Evolutionary conservation across 2,888 invertebrate species (phyloP).

Genomic region (Tachystola acroxantha): DNA sequence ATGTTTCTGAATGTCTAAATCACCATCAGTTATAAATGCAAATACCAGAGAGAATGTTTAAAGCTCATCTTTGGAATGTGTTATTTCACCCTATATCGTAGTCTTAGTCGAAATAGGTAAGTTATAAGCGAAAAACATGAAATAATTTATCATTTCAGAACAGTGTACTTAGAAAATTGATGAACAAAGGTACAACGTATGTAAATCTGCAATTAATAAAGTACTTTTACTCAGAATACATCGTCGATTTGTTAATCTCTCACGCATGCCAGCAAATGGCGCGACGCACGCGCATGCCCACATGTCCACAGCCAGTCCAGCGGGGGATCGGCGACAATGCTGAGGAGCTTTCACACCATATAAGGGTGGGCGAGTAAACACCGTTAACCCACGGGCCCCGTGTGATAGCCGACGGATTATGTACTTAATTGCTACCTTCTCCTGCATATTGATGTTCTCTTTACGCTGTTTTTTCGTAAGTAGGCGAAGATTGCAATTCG

Average conservation of each 20-base stretch:
- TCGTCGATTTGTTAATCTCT: constrained; percentile 21
- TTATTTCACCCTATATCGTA: too few relatives aligned
- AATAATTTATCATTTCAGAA: too few relatives aligned
- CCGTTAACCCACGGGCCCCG: constrained; percentile 53
- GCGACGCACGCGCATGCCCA: constrained; percentile 32
- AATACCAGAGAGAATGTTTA: too few relatives aligned
- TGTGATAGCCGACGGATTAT: constrained; percentile 63
- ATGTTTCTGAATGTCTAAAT: too few relatives aligned
- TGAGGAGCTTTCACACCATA: constrained; percentile 72
- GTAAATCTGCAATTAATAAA: too few relatives aligned
- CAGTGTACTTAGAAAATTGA: too few relatives aligned
- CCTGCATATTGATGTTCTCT: constrained; percentile 43
- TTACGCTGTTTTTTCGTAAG: constrained; percentile 25
- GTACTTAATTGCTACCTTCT: constrained; percentile 62
- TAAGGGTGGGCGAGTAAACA: constrained; percentile 66
- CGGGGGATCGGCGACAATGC: constrained; percentile 64
- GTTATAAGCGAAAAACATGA: too few relatives aligned
- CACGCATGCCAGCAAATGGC: constrained; percentile 29
- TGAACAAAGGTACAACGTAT: too few relatives aligned
- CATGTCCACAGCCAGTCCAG: constrained; percentile 45
- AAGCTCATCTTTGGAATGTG: too few relatives aligned
- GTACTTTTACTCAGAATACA: too few relatives aligned
- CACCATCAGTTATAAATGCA: too few relatives aligned
- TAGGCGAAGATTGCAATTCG: constrained; percentile 9
- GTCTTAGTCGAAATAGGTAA: too few relatives aligned